Evolutionary conservation across 53 echinoderm and acorn worm genomes (phyloP).

Genomic region (Arbacia lixula): DNA sequence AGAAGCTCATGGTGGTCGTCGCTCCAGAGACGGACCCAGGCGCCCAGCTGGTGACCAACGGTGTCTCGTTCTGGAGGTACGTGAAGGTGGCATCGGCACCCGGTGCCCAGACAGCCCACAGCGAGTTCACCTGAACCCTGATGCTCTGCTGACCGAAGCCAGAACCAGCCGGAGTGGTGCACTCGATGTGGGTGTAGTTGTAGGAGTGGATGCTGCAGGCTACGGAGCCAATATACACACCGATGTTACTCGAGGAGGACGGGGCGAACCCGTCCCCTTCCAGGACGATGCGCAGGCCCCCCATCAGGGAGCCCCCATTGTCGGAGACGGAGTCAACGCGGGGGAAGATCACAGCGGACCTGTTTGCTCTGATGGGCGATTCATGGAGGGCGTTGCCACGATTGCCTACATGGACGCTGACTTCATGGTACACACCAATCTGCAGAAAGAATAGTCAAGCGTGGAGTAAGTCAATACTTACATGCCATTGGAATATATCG

Average conservation of each 20-base stretch:
- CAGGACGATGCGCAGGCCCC: slow-evolving; percentile 70
- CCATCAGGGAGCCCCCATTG: slow-evolving; percentile 63
- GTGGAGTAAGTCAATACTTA: too few relatives aligned
- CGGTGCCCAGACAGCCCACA: slow-evolving; percentile 45
- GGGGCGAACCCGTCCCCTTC: slow-evolving; percentile 78
- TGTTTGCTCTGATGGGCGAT: slow-evolving; percentile 36
- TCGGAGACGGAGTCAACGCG: slow-evolving; percentile 56
- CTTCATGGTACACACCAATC: slow-evolving; percentile 62
- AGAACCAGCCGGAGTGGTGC: slow-evolving; percentile 54
- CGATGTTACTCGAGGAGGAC: slow-evolving; percentile 29
- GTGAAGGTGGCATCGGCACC: slow-evolving; percentile 52
- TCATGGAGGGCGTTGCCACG: slow-evolving; percentile 66
- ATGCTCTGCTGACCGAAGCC: not conserved
- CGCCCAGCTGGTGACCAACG: slow-evolving; percentile 38
- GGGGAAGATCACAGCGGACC: slow-evolving; percentile 68
- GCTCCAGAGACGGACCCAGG: slow-evolving; percentile 55
- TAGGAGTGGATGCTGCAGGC: slow-evolving; percentile 58
- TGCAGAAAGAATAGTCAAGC: too few relatives aligned
- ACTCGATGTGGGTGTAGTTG: slow-evolving; percentile 75
- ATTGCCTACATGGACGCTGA: slow-evolving; percentile 68
- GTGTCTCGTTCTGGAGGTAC: slow-evolving; percentile 54
- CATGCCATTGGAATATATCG: too few relatives aligned
- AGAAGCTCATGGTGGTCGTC: slow-evolving; percentile 66
- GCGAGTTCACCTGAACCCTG: slow-evolving; percentile 48
- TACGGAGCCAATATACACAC: slow-evolving; percentile 57